Evolutionary conservation across 2,888 invertebrate species (phyloP).

Genomic region (Notodonta dromedarius): DNA sequence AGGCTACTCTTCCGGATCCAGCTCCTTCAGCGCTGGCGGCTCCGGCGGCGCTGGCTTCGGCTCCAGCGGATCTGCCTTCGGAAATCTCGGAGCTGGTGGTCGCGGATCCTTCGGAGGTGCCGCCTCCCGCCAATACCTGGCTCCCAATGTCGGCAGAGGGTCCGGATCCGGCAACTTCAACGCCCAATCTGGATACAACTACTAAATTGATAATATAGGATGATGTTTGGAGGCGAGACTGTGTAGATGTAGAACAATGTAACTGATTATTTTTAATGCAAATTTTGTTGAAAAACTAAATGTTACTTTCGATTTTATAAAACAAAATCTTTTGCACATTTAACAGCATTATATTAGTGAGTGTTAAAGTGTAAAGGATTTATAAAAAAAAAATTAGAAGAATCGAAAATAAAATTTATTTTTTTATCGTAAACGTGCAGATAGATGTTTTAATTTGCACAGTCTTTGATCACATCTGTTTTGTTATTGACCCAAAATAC

Average conservation of each 20-base stretch:
- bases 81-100: slow-evolving; percentile 29
- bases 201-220: slow-evolving; percentile 48
- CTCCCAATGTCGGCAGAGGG: slow-evolving; percentile 70
- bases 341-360: not conserved
- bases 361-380: not conserved
- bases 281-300: not conserved
- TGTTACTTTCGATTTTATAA: not conserved
- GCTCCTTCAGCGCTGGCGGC: slow-evolving; percentile 34
- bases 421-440: not conserved
- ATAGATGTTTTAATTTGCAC: slow-evolving; percentile 27
- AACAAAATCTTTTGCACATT: not conserved
- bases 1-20: slow-evolving; percentile 31
- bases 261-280: slow-evolving; percentile 1
- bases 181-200: slow-evolving; percentile 74
- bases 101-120: slow-evolving; percentile 54
- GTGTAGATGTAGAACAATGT: slow-evolving; percentile 28
- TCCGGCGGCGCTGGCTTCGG: slow-evolving; percentile 39
- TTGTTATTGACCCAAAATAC: slow-evolving; percentile 19
- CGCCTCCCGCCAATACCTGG: slow-evolving; percentile 73
- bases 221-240: slow-evolving; percentile 45
- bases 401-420: not conserved
- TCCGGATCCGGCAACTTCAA: slow-evolving; percentile 77
- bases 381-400: not conserved
- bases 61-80: slow-evolving; percentile 33
- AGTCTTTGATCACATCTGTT: slow-evolving; percentile 22